Evolutionary conservation across 2,113 vertebrate species (phyloP), one percentile per base, ranked within the genome.

Genomic region (Maccullochella peelii): DNA sequence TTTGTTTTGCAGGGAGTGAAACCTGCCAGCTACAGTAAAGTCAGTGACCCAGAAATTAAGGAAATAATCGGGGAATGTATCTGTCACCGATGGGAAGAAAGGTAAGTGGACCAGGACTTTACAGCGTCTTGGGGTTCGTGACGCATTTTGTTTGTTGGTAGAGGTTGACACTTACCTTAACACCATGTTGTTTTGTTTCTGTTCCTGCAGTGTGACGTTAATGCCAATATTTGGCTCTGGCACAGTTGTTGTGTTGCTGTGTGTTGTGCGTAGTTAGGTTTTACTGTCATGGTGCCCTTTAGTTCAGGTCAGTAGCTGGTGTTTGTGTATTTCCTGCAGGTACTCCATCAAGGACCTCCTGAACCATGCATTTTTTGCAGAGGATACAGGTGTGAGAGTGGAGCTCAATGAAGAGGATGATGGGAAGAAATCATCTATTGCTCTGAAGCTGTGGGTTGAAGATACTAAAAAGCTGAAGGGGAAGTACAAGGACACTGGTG

Each of bases 21-120:
- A 93, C 98, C 98, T 72, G 98, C 97, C 89, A 99, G 98, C 92
- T 99, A 97, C 92, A 94, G 96, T 87, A 99, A 99, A 94, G 97
- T 99, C 80, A 96, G 96, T 0, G 97, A 98, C 85, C 98, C 98
- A 57, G 98, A 99, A 95, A 98, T 99, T 75, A 99, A 99, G 89
- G 98, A 99, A 93, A 99, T 99, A 92, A 99, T 99, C 73, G 98
- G 98, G 4, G 98, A 99, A 89, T 99, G 98, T 79, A 99, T 99
- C 94, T 97, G 98, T 93, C 97, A 99, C 94, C 97, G 96, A 84
- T 96, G 97, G 94, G 97, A 99, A 89, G 97, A 99, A 90, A 97
- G 98, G 98, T 99, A 89, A 96, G 97, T 94, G 10, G n/a, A 38
- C 7, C 77, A 30, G 10, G 15, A 68, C 15, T 18, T 67, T 18